These are phyloP conservation scores for Campoletis raptor DNA, from an alignment of 2,888 invertebrate genomes.

Conservation along the genomic window DNA sequence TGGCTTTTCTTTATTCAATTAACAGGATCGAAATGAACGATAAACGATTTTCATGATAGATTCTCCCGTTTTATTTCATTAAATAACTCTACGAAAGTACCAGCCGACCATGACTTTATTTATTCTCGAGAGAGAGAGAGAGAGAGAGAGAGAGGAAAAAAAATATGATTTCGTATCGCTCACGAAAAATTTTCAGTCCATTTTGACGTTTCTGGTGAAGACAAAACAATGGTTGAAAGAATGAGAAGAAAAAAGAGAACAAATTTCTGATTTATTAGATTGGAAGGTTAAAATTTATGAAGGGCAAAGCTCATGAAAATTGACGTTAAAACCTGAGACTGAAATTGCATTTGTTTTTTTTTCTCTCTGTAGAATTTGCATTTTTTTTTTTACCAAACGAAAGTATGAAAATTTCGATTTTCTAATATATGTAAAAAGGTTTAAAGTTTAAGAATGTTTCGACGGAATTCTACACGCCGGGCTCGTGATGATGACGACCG, in stretches of 20 bases:
- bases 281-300: not conserved
- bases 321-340: not conserved
- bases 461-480: not conserved
- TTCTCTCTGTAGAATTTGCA: not conserved
- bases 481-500: constrained; percentile 44
- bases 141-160: no score
- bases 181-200: not conserved
- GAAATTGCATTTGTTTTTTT: not conserved
- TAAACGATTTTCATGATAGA: not conserved
- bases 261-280: not conserved
- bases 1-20: not conserved
- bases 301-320: not conserved
- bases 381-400: constrained; percentile 11
- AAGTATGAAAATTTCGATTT: constrained; percentile 45
- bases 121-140: no score
- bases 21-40: constrained; percentile 1
- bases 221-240: not conserved
- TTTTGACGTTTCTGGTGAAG: not conserved
- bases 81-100: not conserved
- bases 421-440: not conserved
- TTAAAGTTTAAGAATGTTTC: constrained; percentile 25
- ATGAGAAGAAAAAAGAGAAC: not conserved
- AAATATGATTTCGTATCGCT: not conserved
- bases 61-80: not conserved
- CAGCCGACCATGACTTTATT: not conserved